Evolutionary conservation across 2,888 invertebrate species (phyloP).

Genomic region (Schrankia costaestrigalis): DNA sequence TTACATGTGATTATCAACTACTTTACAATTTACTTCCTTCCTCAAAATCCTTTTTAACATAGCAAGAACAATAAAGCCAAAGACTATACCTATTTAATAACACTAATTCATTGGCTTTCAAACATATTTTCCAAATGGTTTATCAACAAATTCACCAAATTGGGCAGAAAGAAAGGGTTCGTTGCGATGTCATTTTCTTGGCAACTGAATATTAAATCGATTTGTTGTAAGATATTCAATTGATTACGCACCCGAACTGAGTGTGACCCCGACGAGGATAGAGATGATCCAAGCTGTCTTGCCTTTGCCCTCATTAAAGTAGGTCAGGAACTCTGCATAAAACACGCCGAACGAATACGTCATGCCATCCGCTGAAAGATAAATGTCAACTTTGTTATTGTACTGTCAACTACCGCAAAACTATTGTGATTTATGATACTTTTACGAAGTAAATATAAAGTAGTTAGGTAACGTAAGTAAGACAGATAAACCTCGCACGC

Average conservation of each 20-base stretch:
- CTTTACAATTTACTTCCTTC: too few relatives aligned
- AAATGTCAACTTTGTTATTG: conserved; percentile 22
- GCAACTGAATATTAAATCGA: conserved; percentile 7
- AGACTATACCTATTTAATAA: too few relatives aligned
- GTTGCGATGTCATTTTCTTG: conserved; percentile 4
- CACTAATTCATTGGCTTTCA: too few relatives aligned
- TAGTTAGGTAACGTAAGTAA: too few relatives aligned
- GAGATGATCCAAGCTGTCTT: conserved; percentile 96
- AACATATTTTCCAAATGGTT: too few relatives aligned
- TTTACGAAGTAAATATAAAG: too few relatives aligned
- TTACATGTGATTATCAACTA: too few relatives aligned
- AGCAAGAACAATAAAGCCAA: too few relatives aligned
- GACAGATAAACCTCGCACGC: too few relatives aligned
- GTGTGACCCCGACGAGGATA: conserved; percentile 95
- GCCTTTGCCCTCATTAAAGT: conserved; percentile 91
- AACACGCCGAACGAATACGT: conserved; percentile 99
- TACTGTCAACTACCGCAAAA: conserved; percentile 3
- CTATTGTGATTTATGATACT: too few relatives aligned
- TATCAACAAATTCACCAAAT: too few relatives aligned
- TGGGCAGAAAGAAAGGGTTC: neutral
- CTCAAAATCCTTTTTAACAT: too few relatives aligned
- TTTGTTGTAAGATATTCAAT: conserved; percentile 14
- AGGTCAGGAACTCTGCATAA: conserved; percentile 90
- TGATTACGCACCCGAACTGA: conserved; percentile 94
- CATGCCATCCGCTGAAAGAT: conserved; percentile 94